Percentiles rank a stretch among this genome's conserved stretches.
These are phyloP conservation scores for Parapristionchus giblindavisi DNA, from an alignment of 2,888 invertebrate species.

Conservation along the genomic window DNA sequence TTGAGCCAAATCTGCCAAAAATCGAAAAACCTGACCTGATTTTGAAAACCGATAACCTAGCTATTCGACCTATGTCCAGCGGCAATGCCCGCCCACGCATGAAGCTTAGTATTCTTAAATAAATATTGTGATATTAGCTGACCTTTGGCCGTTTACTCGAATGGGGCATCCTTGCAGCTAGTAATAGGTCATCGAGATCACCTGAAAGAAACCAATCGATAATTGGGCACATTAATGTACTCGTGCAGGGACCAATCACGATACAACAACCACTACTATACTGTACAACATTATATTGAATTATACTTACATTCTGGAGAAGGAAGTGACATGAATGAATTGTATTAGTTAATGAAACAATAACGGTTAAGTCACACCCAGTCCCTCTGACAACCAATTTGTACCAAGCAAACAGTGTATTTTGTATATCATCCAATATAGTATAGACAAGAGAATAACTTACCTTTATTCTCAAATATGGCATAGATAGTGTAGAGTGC, in stretches of 20 bases:
- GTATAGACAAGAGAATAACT: constrained; percentile 44
- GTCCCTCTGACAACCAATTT: background rate
- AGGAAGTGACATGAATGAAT: background rate
- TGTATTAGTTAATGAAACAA: constrained; percentile 4
- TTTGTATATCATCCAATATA: background rate
- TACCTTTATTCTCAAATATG: constrained; percentile 91
- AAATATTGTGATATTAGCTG: background rate
- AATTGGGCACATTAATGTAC: background rate
- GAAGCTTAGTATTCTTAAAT: background rate
- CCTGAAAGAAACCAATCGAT: constrained; percentile 44
- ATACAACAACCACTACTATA: constrained; percentile 15
- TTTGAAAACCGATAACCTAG: no score
- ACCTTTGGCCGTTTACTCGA: constrained; percentile 15
- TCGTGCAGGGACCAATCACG: background rate
- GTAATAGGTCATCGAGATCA: constrained; percentile 52
- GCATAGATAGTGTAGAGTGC: constrained; percentile 90
- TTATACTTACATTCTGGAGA: constrained; percentile 51
- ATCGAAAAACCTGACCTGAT: no score
- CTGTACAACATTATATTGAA: constrained; percentile 41
- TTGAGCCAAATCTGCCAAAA: no score
- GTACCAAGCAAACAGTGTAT: background rate
- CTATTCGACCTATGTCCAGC: no score
- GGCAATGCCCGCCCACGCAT: no score
- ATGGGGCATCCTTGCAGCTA: constrained; percentile 50
- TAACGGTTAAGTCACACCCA: no score